Evolutionary conservation across 2,797 vertebrate species (phyloP).

Genomic region (Enteromius trimaculatus): DNA sequence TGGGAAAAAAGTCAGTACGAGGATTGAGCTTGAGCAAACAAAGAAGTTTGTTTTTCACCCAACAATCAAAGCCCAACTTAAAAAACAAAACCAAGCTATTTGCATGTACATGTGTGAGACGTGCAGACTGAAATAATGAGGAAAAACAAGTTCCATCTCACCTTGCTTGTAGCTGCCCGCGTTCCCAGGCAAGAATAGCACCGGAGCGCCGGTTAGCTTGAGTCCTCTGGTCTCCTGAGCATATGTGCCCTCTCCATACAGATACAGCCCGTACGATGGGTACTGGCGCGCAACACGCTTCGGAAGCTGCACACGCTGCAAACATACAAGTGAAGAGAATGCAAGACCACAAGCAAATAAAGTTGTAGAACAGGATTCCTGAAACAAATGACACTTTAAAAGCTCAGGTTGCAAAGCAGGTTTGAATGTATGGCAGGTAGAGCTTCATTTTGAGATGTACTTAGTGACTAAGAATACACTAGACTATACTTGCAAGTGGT

Average conservation of each 20-base stretch:
- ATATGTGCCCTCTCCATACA: conserved; percentile 92
- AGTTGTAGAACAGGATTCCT: neutral
- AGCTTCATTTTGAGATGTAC: neutral
- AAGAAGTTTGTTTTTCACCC: neutral
- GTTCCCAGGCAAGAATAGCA: conserved; percentile 96
- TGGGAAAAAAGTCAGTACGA: neutral
- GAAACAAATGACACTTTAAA: neutral
- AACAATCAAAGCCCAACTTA: neutral
- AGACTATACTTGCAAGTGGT: neutral
- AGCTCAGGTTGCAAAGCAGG: neutral
- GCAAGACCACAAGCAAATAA: neutral
- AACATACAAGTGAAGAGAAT: neutral
- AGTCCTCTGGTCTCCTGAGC: conserved; percentile 88
- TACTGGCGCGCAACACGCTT: conserved; percentile 85
- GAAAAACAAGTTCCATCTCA: conserved; percentile 55
- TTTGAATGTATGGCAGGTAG: neutral
- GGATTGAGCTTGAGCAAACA: neutral
- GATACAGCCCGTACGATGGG: conserved; percentile 92
- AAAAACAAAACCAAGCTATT: neutral
- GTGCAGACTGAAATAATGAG: neutral
- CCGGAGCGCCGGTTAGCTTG: conserved; percentile 89
- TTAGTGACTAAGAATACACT: neutral
- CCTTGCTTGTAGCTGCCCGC: conserved; percentile 98
- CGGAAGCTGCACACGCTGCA: conserved; percentile 88
- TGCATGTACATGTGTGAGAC: neutral